These are phyloP conservation scores for Apeira syringaria DNA, from an alignment of 2,888 invertebrate genomes.

Conservation along the genomic window DNA sequence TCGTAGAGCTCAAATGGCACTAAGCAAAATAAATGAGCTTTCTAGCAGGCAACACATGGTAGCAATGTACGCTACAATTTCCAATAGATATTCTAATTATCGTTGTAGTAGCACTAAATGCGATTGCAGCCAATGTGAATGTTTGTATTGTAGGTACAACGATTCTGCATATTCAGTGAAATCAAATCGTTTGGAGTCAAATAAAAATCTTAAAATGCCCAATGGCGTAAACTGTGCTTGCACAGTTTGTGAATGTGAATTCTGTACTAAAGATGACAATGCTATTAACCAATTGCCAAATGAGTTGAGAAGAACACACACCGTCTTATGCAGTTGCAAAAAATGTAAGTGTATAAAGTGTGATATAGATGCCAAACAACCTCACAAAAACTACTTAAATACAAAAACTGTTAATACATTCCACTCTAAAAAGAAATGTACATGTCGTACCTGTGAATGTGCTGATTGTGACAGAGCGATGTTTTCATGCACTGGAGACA, in stretches of 20 bases:
- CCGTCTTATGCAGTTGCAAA: slow-evolving; percentile 29
- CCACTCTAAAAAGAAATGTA: slow-evolving; percentile 16
- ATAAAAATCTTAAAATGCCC: neutral
- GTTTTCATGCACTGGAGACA: slow-evolving; percentile 5
- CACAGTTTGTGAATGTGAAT: slow-evolving; percentile 37
- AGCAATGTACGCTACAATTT: slow-evolving; percentile 43
- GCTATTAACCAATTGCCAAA: neutral
- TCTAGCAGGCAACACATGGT: slow-evolving; percentile 35
- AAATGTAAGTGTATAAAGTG: slow-evolving; percentile 39
- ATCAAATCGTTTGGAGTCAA: slow-evolving; percentile 3
- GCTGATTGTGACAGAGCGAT: slow-evolving; percentile 23
- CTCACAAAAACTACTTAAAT: slow-evolving; percentile 1
- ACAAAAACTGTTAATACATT: slow-evolving; percentile 4
- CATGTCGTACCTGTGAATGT: slow-evolving; percentile 29
- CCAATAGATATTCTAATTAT: slow-evolving; percentile 29
- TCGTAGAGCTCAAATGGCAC: slow-evolving; percentile 33
- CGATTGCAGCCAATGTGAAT: slow-evolving; percentile 46
- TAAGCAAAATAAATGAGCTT: no score
- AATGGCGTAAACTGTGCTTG: slow-evolving; percentile 30
- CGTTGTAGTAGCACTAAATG: slow-evolving; percentile 25
- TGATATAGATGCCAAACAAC: slow-evolving; percentile 12
- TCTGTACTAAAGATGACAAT: slow-evolving; percentile 27
- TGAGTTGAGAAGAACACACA: neutral
- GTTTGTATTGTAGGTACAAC: slow-evolving; percentile 40
- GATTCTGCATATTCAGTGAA: slow-evolving; percentile 23